Evolutionary conservation across 1,140 invertebrate genomes (phyloP).

Genomic region (Acarapis woodi): DNA sequence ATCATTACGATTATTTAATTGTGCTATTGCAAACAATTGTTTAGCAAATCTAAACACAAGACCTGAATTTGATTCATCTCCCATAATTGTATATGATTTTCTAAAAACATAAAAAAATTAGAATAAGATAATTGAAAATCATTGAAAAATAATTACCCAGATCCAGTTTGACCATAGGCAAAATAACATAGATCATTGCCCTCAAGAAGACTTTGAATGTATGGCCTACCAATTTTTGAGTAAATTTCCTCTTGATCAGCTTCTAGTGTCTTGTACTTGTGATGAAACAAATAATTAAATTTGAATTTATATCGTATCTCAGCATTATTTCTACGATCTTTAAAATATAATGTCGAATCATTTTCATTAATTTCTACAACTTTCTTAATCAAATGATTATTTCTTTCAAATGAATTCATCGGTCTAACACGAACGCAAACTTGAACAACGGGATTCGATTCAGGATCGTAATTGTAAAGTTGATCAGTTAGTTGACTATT

Average conservation of each 20-base stretch:
- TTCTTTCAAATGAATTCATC: no score
- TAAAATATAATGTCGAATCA: no score
- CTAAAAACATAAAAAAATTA: constrained; percentile 25
- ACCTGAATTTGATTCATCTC: constrained; percentile 32
- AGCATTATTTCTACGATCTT: no score
- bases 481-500: no score
- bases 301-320: no score
- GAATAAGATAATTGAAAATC: not conserved
- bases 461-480: no score
- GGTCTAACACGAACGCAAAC: no score
- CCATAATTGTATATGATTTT: constrained; percentile 98
- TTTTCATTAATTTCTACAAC: no score
- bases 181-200: constrained; percentile 98
- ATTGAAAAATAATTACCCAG: constrained; percentile 31
- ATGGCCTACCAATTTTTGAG: constrained; percentile 4
- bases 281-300: constrained; percentile 9
- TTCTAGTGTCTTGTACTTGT: not conserved
- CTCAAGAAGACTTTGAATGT: constrained; percentile 38
- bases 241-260: constrained; percentile 3
- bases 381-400: no score
- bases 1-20: constrained; percentile 41
- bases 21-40: constrained; percentile 58
- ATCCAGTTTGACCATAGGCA: constrained; percentile 93
- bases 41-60: constrained; percentile 87
- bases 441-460: no score